Evolutionary conservation across 37 sponge, comb jelly and placozoan genomes (phyloP).

Genomic region (Lycopodina hypogea): DNA sequence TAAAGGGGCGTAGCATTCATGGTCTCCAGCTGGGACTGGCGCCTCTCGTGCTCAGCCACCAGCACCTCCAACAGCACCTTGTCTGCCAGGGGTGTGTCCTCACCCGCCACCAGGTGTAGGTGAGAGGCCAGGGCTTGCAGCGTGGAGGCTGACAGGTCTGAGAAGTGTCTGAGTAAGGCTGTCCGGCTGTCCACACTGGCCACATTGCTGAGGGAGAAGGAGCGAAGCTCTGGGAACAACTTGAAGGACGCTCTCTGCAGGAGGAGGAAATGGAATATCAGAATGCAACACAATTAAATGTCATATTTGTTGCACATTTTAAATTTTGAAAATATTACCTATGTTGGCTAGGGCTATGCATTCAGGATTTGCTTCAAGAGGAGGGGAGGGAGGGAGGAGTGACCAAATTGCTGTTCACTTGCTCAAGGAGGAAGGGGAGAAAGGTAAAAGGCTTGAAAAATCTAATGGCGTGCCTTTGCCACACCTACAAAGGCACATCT

Average conservation of each 20-base stretch:
- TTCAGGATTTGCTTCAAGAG: too few species aligned
- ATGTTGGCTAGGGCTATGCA: too few species aligned
- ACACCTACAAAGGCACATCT: too few species aligned
- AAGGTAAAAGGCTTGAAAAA: too few species aligned
- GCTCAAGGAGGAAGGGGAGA: too few species aligned
- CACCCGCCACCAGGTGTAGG: slow-evolving; percentile 61
- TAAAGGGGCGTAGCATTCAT: slow-evolving; percentile 92
- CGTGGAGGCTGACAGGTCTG: slow-evolving; percentile 60
- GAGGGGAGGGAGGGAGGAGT: too few species aligned
- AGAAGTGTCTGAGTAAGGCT: slow-evolving; percentile 72
- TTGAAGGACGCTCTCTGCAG: slow-evolving; percentile 79
- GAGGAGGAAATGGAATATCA: not conserved
- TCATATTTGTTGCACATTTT: too few species aligned
- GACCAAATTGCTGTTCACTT: too few species aligned
- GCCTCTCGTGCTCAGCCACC: slow-evolving; percentile 78
- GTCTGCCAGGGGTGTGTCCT: not conserved
- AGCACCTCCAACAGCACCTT: slow-evolving; percentile 66
- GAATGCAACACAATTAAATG: too few species aligned
- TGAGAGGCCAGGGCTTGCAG: slow-evolving; percentile 76
- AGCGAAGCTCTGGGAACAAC: slow-evolving; percentile 75
- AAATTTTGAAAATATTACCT: too few species aligned
- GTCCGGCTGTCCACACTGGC: slow-evolving; percentile 83
- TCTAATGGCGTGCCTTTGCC: too few species aligned
- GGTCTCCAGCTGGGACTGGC: slow-evolving; percentile 84
- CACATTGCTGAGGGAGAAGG: slow-evolving; percentile 88